These are phyloP conservation scores for Stramonita haemastoma DNA, from an alignment of 2,888 invertebrate species.

Conservation along the genomic window DNA sequence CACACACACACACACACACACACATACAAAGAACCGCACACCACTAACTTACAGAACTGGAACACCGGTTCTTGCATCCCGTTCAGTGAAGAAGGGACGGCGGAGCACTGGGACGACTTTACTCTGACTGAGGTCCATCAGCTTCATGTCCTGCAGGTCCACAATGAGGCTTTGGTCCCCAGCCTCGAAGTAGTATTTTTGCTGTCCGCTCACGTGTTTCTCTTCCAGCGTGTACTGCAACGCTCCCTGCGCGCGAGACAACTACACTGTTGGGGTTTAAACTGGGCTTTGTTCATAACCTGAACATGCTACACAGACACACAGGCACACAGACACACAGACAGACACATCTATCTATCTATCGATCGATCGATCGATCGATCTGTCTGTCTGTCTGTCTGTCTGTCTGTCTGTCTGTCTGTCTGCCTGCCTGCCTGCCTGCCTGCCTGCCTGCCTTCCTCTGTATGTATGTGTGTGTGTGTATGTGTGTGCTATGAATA, in stretches of 20 bases:
- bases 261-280: background rate
- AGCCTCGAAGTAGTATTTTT: conserved; percentile 26
- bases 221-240: conserved; percentile 37
- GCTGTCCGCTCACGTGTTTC: conserved; percentile 19
- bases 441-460: no score
- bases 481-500: no score
- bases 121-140: background rate
- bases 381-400: background rate
- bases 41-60: conserved; percentile 14
- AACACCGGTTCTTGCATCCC: background rate
- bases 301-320: no score
- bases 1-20: background rate
- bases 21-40: background rate
- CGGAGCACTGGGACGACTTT: background rate
- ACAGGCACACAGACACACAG: no score
- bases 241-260: background rate
- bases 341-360: conserved; percentile 1
- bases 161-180: background rate
- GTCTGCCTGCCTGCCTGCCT: no score
- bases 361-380: background rate
- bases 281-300: no score
- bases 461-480: no score
- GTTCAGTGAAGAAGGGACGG: conserved; percentile 4
- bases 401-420: background rate
- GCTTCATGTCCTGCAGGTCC: background rate